Conservation (phyloP, 2,888 invertebrate genomes). For the Hylaea fasciaria region DNA sequence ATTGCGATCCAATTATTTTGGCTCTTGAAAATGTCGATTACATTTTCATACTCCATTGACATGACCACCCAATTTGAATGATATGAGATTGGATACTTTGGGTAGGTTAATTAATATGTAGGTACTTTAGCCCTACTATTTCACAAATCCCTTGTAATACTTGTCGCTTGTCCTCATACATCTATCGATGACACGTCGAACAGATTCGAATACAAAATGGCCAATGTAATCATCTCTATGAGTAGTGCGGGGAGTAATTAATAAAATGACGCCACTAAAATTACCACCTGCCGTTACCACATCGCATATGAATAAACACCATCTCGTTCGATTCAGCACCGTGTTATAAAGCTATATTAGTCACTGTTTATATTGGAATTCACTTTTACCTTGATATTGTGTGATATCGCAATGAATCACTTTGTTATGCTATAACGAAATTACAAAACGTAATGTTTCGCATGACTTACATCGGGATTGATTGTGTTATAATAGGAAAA, state of each 20-base stretch:
- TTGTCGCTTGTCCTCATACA: no score
- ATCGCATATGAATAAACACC: conserved; percentile 21
- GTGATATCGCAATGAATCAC: conserved; percentile 19
- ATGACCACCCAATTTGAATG: background rate
- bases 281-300: conserved; percentile 7
- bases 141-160: no score
- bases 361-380: conserved; percentile 26
- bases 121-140: no score
- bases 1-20: conserved; percentile 9
- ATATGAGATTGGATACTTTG: no score
- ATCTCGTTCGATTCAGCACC: conserved; percentile 2
- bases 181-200: no score
- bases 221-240: background rate
- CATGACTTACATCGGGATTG: background rate
- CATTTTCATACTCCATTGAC: background rate
- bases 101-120: no score
- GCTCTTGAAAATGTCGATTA: conserved; percentile 4
- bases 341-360: conserved; percentile 21
- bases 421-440: conserved; percentile 7
- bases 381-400: conserved; percentile 23
- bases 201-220: conserved; percentile 3
- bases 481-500: background rate
- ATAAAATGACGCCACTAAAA: conserved; percentile 11
- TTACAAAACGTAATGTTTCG: background rate
- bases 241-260: background rate